phyloP scores from a whole-genome alignment of 2,113 vertebrate species.

The Physeter macrocephalus region DNA sequence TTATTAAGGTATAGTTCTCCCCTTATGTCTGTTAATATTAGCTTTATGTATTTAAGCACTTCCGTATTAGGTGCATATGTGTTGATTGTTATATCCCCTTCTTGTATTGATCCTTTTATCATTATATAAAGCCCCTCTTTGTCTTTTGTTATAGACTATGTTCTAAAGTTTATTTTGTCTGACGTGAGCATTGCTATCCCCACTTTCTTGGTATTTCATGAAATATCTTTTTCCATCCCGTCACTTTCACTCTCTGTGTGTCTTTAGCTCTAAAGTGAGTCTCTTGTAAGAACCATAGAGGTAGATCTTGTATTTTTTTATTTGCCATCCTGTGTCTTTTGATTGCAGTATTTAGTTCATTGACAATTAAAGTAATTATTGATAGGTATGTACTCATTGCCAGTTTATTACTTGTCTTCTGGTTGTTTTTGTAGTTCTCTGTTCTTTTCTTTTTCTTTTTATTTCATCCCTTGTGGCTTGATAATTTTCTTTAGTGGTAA shows the following conservation, averaged over 20 bases:
- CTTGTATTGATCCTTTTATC: neutral
- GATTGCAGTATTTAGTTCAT: neutral
- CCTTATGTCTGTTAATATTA: neutral
- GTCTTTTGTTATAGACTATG: neutral
- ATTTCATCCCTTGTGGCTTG: too few species aligned
- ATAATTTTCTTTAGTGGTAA: too few species aligned
- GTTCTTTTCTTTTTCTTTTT: too few species aligned
- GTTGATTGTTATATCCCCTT: neutral
- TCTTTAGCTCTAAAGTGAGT: neutral
- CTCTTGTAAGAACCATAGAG: neutral
- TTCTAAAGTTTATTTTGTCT: neutral
- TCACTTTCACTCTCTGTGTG: neutral
- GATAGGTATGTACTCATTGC: neutral
- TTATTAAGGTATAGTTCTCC: neutral
- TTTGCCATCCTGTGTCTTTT: neutral
- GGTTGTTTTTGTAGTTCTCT: too few species aligned
- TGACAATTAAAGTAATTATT: neutral
- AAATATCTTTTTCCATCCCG: neutral
- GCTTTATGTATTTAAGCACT: neutral
- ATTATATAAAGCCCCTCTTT: neutral
- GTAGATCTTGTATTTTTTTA: neutral
- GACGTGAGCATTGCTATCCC: neutral
- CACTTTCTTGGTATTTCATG: neutral
- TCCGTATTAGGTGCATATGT: neutral
- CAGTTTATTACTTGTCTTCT: neutral